Percentiles rank a stretch among this genome's conserved stretches.
These are phyloP conservation scores for Polydesmus complanatus DNA, from an alignment of 2,888 invertebrate species.

Conservation along the genomic window DNA sequence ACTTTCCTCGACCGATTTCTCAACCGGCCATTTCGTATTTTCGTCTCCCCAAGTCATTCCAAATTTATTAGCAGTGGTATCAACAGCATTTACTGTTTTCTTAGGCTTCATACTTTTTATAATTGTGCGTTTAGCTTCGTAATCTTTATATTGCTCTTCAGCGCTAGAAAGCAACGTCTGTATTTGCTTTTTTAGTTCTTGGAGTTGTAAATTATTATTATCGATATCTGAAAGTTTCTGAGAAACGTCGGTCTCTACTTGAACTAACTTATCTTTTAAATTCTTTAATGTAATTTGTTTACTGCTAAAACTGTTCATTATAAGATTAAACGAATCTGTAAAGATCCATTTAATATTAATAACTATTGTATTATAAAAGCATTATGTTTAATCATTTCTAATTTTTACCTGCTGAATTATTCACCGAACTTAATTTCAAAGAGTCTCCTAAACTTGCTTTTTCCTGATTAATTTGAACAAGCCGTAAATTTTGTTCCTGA, in stretches of 20 bases:
- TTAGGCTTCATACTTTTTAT: slow-evolving; percentile 21
- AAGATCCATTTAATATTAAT: slow-evolving; percentile 7
- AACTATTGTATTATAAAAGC: background rate
- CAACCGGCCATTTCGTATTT: slow-evolving; percentile 33
- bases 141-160: slow-evolving; percentile 48
- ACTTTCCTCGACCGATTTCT: slow-evolving; percentile 15
- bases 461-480: slow-evolving; percentile 28
- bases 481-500: slow-evolving; percentile 26
- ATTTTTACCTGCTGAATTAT: slow-evolving; percentile 30
- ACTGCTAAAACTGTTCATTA: slow-evolving; percentile 49
- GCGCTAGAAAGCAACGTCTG: slow-evolving; percentile 52
- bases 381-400: background rate
- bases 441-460: slow-evolving; percentile 29
- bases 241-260: slow-evolving; percentile 37
- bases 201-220: slow-evolving; percentile 58
- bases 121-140: slow-evolving; percentile 49
- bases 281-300: slow-evolving; percentile 60
- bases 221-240: slow-evolving; percentile 66
- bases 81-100: slow-evolving; percentile 15
- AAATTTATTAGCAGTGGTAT: slow-evolving; percentile 25
- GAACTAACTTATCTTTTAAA: slow-evolving; percentile 50
- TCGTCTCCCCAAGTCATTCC: slow-evolving; percentile 48
- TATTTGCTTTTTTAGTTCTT: slow-evolving; percentile 45
- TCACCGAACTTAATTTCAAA: slow-evolving; percentile 24
- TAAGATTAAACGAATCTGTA: slow-evolving; percentile 33